Conservation (phyloP, 2,888 invertebrate species). For the Euplagia quadripunctaria region DNA sequence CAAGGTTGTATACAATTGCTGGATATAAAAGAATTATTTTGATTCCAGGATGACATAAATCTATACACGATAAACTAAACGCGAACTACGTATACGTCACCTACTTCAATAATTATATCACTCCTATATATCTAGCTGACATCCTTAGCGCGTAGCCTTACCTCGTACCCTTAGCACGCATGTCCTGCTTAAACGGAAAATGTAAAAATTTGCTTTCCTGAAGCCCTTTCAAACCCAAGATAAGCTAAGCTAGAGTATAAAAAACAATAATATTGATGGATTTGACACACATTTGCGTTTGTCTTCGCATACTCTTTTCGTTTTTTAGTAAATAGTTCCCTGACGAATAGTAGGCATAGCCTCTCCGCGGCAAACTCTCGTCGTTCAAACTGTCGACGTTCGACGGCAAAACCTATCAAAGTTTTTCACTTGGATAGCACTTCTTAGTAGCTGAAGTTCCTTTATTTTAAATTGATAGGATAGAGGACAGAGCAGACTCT, state of each 20-base stretch:
- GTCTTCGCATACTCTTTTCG: neutral
- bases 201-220: neutral
- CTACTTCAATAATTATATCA: neutral
- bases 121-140: neutral
- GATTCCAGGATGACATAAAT: neutral
- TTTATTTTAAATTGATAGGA: no score
- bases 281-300: no score
- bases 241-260: neutral
- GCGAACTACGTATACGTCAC: neutral
- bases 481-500: no score
- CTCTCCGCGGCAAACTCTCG: no score
- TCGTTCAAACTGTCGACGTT: no score
- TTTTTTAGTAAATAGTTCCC: neutral
- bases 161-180: neutral
- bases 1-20: neutral
- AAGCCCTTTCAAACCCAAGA: neutral
- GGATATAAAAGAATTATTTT: neutral
- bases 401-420: no score
- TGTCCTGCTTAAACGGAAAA: neutral
- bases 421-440: no score
- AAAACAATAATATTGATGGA: neutral
- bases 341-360: no score
- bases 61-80: neutral
- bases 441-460: no score
- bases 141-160: neutral